These are phyloP conservation scores for Chionomys nivalis DNA, from an alignment of 2,113 vertebrate genomes.

Conservation along the genomic window DNA sequence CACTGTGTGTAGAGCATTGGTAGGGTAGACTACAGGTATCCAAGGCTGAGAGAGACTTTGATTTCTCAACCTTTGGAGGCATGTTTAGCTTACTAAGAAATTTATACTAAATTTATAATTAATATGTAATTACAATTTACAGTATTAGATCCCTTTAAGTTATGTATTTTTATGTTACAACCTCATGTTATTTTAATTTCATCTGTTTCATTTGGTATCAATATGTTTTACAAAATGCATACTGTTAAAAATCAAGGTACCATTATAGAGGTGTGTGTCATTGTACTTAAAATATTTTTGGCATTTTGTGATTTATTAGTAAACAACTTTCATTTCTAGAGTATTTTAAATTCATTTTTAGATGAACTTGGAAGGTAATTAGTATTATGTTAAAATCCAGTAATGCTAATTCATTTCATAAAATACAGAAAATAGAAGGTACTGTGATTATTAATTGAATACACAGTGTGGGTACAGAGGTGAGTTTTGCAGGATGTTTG, in stretches of 20 bases:
- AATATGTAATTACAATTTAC: not conserved
- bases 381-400: slow-evolving; percentile 24
- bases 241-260: slow-evolving; percentile 15
- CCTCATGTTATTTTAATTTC: slow-evolving; percentile 45
- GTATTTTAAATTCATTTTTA: slow-evolving; percentile 36
- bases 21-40: not conserved
- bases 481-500: not conserved
- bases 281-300: slow-evolving; percentile 12
- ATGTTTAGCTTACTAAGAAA: slow-evolving; percentile 31
- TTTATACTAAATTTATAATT: slow-evolving; percentile 35
- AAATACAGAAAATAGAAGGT: not conserved
- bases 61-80: not conserved
- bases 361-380: slow-evolving; percentile 31
- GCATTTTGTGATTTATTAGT: slow-evolving; percentile 52
- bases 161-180: not conserved
- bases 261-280: not conserved
- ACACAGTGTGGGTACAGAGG: not conserved
- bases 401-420: not conserved
- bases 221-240: slow-evolving; percentile 45
- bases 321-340: slow-evolving; percentile 41
- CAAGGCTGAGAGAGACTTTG: not conserved
- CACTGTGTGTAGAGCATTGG: not conserved
- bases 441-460: not conserved
- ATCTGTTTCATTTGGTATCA: slow-evolving; percentile 24
- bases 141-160: slow-evolving; percentile 21